These are phyloP conservation scores for Eupristina koningsbergeri DNA, from an alignment of 1,140 invertebrate genomes.

Conservation along the genomic window DNA sequence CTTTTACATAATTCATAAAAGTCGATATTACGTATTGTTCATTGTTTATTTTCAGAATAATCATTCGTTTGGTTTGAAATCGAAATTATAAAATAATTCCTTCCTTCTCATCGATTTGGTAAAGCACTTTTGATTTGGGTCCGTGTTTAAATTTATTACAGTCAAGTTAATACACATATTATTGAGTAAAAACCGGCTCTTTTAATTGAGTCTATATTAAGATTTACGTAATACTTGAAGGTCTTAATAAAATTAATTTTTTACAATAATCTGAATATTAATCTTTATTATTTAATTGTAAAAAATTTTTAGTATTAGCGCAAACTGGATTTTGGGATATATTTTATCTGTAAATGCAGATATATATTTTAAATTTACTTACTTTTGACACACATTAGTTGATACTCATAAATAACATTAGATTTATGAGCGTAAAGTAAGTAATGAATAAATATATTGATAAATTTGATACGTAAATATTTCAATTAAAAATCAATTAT, in stretches of 20 bases:
- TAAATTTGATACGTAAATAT: no score
- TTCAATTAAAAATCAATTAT: no score
- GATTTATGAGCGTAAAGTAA: no score
- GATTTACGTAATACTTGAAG: not conserved
- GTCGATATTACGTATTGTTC: no score
- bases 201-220: not conserved
- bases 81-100: not conserved
- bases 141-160: no score
- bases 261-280: not conserved
- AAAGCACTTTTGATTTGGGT: not conserved
- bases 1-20: no score
- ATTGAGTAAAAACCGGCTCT: not conserved
- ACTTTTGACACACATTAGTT: no score
- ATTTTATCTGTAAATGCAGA: not conserved
- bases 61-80: no score
- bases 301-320: not conserved
- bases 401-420: no score
- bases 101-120: not conserved
- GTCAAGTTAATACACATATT: not conserved
- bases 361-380: no score
- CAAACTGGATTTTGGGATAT: not conserved
- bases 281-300: not conserved
- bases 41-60: no score
- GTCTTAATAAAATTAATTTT: not conserved
- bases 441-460: no score